phyloP scores from a whole-genome alignment of 2,113 vertebrate species.

The Sinocyclocheilus maitianheensis region DNA sequence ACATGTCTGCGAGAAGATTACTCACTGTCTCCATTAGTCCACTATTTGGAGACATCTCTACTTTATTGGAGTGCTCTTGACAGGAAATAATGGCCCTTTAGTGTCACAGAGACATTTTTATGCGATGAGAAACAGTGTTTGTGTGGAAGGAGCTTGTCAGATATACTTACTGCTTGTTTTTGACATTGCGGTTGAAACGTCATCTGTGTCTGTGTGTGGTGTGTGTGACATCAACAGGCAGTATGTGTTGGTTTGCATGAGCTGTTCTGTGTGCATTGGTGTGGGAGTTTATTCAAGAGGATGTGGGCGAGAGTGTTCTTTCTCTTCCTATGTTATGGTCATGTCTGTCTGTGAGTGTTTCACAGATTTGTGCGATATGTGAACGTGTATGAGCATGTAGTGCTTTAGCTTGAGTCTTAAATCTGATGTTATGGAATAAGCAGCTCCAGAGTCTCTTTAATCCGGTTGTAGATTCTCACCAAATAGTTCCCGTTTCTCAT shows the following conservation, averaged over 20 bases:
- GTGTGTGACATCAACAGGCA: constrained; percentile 56
- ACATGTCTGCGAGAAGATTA: constrained; percentile 30
- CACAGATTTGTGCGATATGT: background rate
- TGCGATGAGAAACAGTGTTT: background rate
- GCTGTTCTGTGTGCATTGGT: constrained; percentile 29
- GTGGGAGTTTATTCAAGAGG: constrained; percentile 48
- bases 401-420: constrained; percentile 2
- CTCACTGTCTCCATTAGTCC: background rate
- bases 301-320: constrained; percentile 18
- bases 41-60: constrained; percentile 28
- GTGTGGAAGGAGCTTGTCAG: background rate
- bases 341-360: constrained; percentile 22
- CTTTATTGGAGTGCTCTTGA: constrained; percentile 20
- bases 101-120: constrained; percentile 9
- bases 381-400: background rate
- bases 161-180: background rate
- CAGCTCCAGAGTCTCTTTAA: background rate
- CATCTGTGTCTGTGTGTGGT: constrained; percentile 60
- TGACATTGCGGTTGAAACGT: background rate
- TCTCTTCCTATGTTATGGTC: background rate
- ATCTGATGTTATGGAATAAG: background rate
- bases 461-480: background rate
- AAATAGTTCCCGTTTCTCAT: background rate
- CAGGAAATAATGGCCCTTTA: background rate
- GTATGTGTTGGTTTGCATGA: constrained; percentile 56